phyloP scores from a whole-genome alignment of 1,140 invertebrate genomes.

The Bradysia coprophila region DNA sequence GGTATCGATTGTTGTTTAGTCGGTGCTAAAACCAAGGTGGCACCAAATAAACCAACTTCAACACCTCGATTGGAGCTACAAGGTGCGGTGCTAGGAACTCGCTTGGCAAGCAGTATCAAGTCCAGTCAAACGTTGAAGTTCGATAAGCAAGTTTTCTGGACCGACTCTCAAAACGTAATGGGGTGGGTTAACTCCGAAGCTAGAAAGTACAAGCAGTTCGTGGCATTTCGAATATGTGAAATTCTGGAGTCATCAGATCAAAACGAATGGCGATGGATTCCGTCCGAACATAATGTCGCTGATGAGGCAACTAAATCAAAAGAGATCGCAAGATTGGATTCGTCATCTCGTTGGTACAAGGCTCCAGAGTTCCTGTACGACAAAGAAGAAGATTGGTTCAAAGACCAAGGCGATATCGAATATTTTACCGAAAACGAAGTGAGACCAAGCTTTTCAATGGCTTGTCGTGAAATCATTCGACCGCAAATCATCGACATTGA shows the following conservation, averaged over 20 bases:
- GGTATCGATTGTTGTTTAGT: slow-evolving; percentile 10
- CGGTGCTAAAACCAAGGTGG: slow-evolving; percentile 20
- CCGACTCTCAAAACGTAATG: slow-evolving; percentile 10
- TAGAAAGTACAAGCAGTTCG: slow-evolving; percentile 5
- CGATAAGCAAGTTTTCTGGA: slow-evolving; percentile 4
- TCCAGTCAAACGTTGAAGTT: slow-evolving; percentile 1
- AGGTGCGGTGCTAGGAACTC: slow-evolving; percentile 13
- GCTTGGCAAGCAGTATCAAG: slow-evolving; percentile 7
- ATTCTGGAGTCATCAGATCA: slow-evolving; percentile 4
- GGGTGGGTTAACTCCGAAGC: slow-evolving; percentile 6
- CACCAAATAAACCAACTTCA: slow-evolving; percentile 17
- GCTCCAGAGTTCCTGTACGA: not conserved
- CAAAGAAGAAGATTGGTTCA: no score
- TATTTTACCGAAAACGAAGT: no score
- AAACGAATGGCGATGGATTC: slow-evolving; percentile 11
- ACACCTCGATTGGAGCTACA: slow-evolving; percentile 19
- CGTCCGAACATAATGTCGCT: slow-evolving; percentile 12
- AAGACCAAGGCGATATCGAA: no score
- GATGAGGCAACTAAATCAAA: no score
- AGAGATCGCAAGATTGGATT: no score
- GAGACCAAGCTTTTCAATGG: no score
- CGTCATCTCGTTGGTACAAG: no score
- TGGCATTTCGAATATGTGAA: slow-evolving; percentile 6
- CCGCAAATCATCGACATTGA: no score
- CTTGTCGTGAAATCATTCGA: no score